Evolutionary conservation across 2,113 vertebrate species (phyloP), one percentile per base, ranked within the genome.

Genomic region (Phainopepla nitens): DNA sequence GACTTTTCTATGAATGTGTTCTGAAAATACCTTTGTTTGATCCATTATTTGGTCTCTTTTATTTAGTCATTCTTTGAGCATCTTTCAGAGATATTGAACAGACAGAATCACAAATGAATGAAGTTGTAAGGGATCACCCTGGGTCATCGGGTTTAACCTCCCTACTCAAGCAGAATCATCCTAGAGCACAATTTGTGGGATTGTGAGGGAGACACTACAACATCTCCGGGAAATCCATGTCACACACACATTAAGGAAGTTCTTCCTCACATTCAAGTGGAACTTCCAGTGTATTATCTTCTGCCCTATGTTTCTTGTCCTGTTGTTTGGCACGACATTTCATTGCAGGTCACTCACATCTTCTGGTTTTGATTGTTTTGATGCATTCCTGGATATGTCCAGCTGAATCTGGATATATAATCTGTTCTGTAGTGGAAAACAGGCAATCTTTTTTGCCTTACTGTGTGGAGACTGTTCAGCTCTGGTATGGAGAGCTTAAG

Each of bases 21-120:
- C 27, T 75, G 64, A 72, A 89, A 91, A 75, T 17, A 56, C 35
- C 12, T 45, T 51, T 11, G 27, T 96, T 90, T 93, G 33, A 64
- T 75, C 73, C 20, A n/a, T 50, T 1, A 51, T 44, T 79, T 85
- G 29, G 61, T 82, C n/a, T 82, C 64, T 64, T 41, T 68, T 64
- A 60, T 9, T 56, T 56, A 41, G 23, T 51, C 82, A 49, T 56
- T 75, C 47, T 68, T 58, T 51, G 44, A 79, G 24, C 5, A 58
- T 31, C 19, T 79, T 68, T 68, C 15, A 71, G 35, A 57, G 17
- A 64, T 89, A 56, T 71, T 15, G 68, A 89, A 87, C 13, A 66
- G 31, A 36, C 12, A 50, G 65, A 62, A 51, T 58, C 45, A 51
- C 2, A 0, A 66, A 53, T 21, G 5, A 9, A 7, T 58, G 5